Evolutionary conservation across 2,113 vertebrate species (phyloP), one percentile per base, ranked within the genome.

Genomic region (Plecotus auritus): DNA sequence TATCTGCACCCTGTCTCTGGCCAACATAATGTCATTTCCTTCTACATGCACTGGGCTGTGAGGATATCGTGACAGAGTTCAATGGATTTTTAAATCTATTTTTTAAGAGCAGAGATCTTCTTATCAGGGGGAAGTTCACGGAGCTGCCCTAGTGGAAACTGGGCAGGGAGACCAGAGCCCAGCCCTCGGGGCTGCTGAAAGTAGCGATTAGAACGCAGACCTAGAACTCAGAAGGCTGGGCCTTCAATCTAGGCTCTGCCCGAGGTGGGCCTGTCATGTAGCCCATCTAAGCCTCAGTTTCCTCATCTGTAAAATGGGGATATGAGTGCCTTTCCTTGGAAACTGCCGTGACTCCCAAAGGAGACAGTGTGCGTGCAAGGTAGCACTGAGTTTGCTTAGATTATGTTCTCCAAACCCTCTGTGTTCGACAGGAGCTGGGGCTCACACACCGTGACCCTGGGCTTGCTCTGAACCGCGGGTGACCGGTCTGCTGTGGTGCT

Each of bases 251-350:
- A 78, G 37, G 87, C 49, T 32, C 7, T 96, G 76, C 49, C 70
- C 78, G 0, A 0, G 13, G 87, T 32, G 85, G 54, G 9, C 42
- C 56, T 93, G 13, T 91, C 18, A 76, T 0, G 35, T 13, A 42
- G 17, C 37, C 90, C 83, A 11, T 12, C 86, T 94, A 70, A 87
- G 73, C 86, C 47, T 96, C 67, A 90, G 47, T 94, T 96, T 95
- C 37, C 10, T 76, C 37, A 91, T 77, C 73, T 95, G 81, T 76
- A 90, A 94, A 96, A 94, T 69, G 85, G 47, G 42, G n/a, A 42
- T n/a, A 54, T 45, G 73, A 78, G 45, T 64, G 54, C 54, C 10
- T 47, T 59, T 83, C 30, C 64, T 54, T 51, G 17, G 88, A 54
- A 76, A 56, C n/a, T 49, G 14, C 37, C 32, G 22, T 86, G 76